phyloP scores from a whole-genome alignment of 2,797 vertebrate species.

The Falco naumanni region DNA sequence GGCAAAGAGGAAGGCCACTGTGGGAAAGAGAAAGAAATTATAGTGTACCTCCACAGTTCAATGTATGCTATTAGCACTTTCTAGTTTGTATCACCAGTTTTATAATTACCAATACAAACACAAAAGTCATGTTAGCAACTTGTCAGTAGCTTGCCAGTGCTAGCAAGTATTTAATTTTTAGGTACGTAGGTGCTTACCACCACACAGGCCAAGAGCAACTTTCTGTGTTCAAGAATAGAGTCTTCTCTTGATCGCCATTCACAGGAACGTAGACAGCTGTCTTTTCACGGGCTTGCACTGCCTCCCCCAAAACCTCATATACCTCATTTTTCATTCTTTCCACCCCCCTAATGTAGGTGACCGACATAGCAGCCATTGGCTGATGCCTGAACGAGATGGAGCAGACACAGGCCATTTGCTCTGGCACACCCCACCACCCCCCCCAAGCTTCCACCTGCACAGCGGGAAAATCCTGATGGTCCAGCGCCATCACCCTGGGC shows the following conservation, averaged over 20 bases:
- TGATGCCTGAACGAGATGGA: neutral
- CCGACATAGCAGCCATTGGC: neutral
- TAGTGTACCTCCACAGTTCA: neutral
- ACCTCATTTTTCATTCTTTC: neutral
- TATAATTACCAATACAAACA: neutral
- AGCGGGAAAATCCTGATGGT: neutral
- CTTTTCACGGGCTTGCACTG: neutral
- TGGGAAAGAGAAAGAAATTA: constrained; percentile 34
- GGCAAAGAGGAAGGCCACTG: constrained; percentile 37
- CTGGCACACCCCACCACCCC: neutral
- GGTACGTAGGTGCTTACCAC: neutral
- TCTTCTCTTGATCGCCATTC: neutral
- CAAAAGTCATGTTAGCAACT: constrained; percentile 25
- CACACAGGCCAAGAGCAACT: neutral
- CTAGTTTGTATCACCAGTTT: constrained; percentile 13
- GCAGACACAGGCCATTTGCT: neutral
- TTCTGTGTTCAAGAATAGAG: neutral
- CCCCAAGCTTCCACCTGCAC: neutral
- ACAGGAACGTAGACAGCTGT: neutral
- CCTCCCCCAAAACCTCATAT: neutral
- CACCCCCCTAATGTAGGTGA: neutral
- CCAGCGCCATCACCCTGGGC: neutral
- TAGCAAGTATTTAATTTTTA: constrained; percentile 41
- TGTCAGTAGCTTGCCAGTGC: constrained; percentile 9
- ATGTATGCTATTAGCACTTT: constrained; percentile 32